These are phyloP conservation scores for Numenius arquata DNA, from an alignment of 2,113 vertebrate genomes.

Conservation along the genomic window DNA sequence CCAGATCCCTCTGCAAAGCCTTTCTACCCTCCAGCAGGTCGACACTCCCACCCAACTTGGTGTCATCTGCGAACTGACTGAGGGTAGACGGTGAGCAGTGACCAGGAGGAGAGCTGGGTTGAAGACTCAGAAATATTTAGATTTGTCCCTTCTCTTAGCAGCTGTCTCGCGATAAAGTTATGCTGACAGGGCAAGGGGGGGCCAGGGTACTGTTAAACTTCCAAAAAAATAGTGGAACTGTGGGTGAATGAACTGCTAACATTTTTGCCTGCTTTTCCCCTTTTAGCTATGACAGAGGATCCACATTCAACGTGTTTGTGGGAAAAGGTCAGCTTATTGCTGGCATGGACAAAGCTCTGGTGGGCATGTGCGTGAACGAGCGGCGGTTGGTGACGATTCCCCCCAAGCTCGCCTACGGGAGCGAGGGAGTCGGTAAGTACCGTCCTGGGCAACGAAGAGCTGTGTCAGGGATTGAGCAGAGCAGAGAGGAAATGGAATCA, in stretches of 20 bases:
- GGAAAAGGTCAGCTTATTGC: conserved; percentile 91
- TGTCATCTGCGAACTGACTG: no score
- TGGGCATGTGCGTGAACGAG: conserved; percentile 96
- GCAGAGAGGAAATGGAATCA: fast-evolving
- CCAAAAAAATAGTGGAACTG: not conserved
- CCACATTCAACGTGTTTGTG: conserved; percentile 92
- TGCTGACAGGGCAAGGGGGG: fast-evolving
- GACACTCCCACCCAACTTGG: no score
- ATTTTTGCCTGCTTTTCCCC: not conserved
- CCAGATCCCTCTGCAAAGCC: no score
- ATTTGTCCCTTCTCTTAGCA: not conserved
- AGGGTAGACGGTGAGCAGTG: not conserved
- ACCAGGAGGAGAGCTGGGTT: not conserved
- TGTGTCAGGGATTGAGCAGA: not conserved
- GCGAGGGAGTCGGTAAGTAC: conserved; percentile 85
- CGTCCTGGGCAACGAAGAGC: fast-evolving
- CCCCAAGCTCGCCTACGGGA: conserved; percentile 88
- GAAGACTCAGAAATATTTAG: not conserved
- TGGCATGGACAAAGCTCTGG: conserved; percentile 94
- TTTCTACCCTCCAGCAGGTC: no score
- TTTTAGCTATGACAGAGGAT: conserved; percentile 90
- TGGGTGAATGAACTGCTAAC: not conserved
- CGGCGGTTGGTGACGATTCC: conserved; percentile 90
- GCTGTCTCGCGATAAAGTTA: not conserved
- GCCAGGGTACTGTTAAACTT: not conserved